Percentiles rank a stretch among this genome's conserved stretches.
These are phyloP conservation scores for Callospermophilus lateralis DNA, from an alignment of 2,113 vertebrate genomes.

Conservation along the genomic window DNA sequence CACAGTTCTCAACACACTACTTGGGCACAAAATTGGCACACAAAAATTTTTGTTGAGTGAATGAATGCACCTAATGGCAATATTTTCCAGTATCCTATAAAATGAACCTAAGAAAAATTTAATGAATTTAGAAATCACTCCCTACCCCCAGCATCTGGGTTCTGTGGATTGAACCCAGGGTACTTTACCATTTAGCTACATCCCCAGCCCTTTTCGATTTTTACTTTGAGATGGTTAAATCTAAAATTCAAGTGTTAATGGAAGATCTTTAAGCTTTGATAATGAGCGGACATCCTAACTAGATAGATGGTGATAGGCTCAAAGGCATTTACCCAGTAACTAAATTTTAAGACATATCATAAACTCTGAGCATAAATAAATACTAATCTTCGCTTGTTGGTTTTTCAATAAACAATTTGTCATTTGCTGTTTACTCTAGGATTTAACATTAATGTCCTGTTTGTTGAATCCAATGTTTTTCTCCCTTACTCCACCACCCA, in stretches of 20 bases:
- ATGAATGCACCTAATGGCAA: not conserved
- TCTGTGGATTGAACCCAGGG: too few species aligned
- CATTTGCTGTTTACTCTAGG: conserved; percentile 33
- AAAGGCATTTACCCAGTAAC: not conserved
- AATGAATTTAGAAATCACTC: not conserved
- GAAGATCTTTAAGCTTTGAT: not conserved
- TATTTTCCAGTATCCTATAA: conserved; percentile 19
- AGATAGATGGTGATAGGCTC: not conserved
- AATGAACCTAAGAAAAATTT: conserved; percentile 22
- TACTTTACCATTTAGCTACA: too few species aligned
- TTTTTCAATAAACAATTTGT: conserved; percentile 47
- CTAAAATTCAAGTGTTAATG: not conserved
- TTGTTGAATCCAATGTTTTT: not conserved
- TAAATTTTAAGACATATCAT: conserved; percentile 30
- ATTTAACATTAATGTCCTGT: conserved; percentile 49
- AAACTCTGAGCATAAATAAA: not conserved
- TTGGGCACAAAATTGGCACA: not conserved
- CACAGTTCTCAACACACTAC: not conserved
- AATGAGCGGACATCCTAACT: not conserved
- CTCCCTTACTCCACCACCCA: too few species aligned
- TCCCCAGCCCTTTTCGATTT: too few species aligned
- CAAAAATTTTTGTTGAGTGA: not conserved
- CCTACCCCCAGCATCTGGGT: too few species aligned
- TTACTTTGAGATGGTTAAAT: not conserved
- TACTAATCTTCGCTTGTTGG: not conserved